Conservation (phyloP, 2,797 vertebrate species). For the Netta rufina region DNA sequence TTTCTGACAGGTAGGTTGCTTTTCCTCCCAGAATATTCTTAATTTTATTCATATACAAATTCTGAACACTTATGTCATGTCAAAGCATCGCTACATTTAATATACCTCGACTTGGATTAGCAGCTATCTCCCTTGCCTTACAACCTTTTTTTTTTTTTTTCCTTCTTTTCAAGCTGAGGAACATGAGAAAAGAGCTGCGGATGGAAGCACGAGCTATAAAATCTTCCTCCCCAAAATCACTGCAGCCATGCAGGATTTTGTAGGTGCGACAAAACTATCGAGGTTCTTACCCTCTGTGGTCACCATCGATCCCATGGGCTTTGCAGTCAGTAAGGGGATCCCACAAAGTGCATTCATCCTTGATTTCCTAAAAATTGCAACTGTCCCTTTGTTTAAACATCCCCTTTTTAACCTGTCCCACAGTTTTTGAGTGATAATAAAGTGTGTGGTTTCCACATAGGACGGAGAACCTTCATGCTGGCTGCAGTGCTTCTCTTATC, state of each 20-base stretch:
- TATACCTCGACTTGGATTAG: slow-evolving; percentile 36
- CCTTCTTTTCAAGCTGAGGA: background rate
- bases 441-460: background rate
- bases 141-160: background rate
- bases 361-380: background rate
- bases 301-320: background rate
- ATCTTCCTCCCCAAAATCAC: background rate
- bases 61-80: background rate
- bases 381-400: background rate
- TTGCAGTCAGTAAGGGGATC: background rate
- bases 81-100: slow-evolving; percentile 25
- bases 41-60: slow-evolving; percentile 41
- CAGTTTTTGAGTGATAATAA: background rate
- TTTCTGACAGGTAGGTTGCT: slow-evolving; percentile 32
- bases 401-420: background rate
- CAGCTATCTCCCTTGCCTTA: slow-evolving; percentile 15
- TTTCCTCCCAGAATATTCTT: slow-evolving; percentile 23
- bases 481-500: background rate
- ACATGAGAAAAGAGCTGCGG: slow-evolving; percentile 14
- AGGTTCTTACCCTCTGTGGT: background rate
- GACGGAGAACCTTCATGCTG: background rate
- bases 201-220: background rate
- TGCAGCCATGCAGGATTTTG: background rate
- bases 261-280: background rate
- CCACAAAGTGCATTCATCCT: background rate